Percentiles rank a stretch among this genome's conserved stretches.
Conservation (phyloP, 2,888 invertebrate genomes). For the Coremacera marginata region DNA sequence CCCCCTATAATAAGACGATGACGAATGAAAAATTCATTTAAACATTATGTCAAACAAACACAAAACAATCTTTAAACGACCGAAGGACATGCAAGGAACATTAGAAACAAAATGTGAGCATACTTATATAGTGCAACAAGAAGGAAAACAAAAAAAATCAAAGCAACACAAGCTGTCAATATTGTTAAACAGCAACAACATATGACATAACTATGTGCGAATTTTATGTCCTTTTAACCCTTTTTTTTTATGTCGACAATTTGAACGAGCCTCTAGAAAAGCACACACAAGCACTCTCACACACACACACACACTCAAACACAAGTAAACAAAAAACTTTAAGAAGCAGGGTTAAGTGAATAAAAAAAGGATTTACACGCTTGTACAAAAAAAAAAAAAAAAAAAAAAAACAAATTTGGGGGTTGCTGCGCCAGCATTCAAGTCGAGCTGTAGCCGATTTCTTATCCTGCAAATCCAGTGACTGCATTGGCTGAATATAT, state of each 20-base stretch:
- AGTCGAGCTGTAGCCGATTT: constrained; percentile 12
- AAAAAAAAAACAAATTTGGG: constrained; percentile 22
- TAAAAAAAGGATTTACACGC: constrained; percentile 36
- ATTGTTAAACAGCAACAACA: constrained; percentile 46
- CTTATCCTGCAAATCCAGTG: constrained; percentile 35
- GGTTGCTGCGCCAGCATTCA: neutral
- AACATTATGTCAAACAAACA: constrained; percentile 45
- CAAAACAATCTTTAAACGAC: constrained; percentile 46
- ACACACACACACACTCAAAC: neutral
- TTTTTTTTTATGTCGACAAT: constrained; percentile 47
- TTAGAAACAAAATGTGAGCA: constrained; percentile 28
- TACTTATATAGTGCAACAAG: neutral
- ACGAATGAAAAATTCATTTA: constrained; percentile 39
- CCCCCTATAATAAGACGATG: neutral
- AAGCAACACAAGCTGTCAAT: constrained; percentile 33
- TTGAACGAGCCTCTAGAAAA: constrained; percentile 13
- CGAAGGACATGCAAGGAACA: constrained; percentile 37
- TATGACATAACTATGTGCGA: constrained; percentile 62
- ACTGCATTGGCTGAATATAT: constrained; percentile 18
- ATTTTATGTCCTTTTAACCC: constrained; percentile 61
- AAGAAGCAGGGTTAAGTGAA: constrained; percentile 6
- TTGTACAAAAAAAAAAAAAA: constrained; percentile 19
- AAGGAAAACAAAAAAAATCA: constrained; percentile 24
- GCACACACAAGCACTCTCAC: neutral
- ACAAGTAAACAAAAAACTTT: constrained; percentile 17